These are phyloP conservation scores for Silurus lanzhouensis DNA, from an alignment of 2,797 vertebrate species.

Conservation along the genomic window DNA sequence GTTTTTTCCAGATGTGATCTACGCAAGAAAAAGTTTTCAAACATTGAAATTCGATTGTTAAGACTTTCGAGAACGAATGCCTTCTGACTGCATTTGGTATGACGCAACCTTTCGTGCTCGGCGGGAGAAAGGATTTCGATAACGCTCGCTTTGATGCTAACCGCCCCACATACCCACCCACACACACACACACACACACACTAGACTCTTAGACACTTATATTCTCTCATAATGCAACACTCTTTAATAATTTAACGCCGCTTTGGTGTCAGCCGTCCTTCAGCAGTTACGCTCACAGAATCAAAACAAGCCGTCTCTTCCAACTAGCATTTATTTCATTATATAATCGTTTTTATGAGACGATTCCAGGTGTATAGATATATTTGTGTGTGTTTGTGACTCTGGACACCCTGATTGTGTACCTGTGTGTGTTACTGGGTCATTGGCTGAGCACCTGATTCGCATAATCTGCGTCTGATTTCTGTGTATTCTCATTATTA, in stretches of 20 bases:
- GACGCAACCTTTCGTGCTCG: background rate
- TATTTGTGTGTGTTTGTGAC: background rate
- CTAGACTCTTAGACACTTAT: background rate
- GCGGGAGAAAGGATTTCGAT: slow-evolving; percentile 5
- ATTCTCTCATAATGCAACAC: slow-evolving; percentile 17
- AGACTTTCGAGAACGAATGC: background rate
- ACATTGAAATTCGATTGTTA: background rate
- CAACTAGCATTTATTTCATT: background rate
- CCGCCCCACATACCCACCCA: background rate
- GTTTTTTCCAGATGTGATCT: no score
- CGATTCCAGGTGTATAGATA: no score
- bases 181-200: background rate
- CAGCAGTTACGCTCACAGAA: background rate
- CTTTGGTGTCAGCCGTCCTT: slow-evolving; percentile 12
- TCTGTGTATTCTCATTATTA: no score
- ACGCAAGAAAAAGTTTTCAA: background rate
- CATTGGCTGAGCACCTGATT: no score
- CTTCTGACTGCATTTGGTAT: background rate
- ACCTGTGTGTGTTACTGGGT: no score
- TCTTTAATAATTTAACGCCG: slow-evolving; percentile 15
- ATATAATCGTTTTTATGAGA: background rate
- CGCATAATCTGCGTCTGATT: no score
- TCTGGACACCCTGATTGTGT: background rate
- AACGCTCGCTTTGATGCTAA: slow-evolving; percentile 13
- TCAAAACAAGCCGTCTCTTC: background rate